Evolutionary conservation across 1,140 invertebrate species (phyloP).

Genomic region (Hypsibius dujardini): DNA sequence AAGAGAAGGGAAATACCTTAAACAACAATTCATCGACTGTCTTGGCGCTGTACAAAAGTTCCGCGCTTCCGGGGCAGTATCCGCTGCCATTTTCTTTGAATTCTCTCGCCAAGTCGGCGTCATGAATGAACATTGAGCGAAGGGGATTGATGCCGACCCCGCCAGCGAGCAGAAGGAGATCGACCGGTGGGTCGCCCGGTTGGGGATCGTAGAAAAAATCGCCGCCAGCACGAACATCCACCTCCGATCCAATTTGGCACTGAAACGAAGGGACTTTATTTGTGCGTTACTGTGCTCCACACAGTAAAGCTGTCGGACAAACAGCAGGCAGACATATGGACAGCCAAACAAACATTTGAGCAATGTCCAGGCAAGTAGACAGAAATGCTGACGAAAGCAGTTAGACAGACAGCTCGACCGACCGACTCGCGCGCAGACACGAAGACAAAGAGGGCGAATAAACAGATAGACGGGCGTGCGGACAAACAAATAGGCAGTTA

Average conservation of each 20-base stretch:
- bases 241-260: constrained; percentile 29
- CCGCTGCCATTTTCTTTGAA: constrained; percentile 10
- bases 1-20: constrained; percentile 23
- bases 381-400: no score
- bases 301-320: no score
- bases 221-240: constrained; percentile 30
- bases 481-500: no score
- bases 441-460: neutral
- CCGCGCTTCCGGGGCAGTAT: constrained; percentile 22
- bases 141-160: constrained; percentile 35
- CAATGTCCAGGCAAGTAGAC: no score
- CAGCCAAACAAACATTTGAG: no score
- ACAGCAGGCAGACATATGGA: no score
- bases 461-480: neutral
- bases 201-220: constrained; percentile 31
- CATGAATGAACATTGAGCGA: constrained; percentile 30
- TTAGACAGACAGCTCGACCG: no score
- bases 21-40: constrained; percentile 31
- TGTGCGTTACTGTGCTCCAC: no score
- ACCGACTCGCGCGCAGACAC: neutral
- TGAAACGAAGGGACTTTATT: constrained; percentile 22
- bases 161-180: constrained; percentile 33
- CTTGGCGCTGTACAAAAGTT: constrained; percentile 30
- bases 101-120: constrained; percentile 24
- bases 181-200: constrained; percentile 18